phyloP scores from a whole-genome alignment of 2,113 vertebrate genomes.

The Chiloscyllium plagiosum region DNA sequence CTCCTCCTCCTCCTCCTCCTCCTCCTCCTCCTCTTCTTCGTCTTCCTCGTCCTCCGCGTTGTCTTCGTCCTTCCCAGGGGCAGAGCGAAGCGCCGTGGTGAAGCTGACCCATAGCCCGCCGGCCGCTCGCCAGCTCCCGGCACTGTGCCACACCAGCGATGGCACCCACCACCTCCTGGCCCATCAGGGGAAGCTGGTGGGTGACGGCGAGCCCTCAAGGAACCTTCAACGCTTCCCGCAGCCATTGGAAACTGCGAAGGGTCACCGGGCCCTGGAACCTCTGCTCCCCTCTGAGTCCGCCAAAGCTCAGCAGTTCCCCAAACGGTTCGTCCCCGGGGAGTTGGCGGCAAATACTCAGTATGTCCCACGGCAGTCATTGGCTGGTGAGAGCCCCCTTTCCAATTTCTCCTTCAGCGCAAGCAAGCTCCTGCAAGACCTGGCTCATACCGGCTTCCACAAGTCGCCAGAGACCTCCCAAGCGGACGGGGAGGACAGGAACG shows the following conservation, averaged over 20 bases:
- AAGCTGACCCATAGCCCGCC: neutral
- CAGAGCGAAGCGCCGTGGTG: neutral
- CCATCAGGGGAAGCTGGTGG: neutral
- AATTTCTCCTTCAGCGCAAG: slow-evolving; percentile 79
- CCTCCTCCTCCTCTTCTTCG: neutral
- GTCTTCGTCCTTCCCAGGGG: neutral
- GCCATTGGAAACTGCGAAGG: neutral
- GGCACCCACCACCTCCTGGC: neutral
- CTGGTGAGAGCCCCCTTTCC: neutral
- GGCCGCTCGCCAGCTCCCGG: neutral
- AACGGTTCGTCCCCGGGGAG: neutral
- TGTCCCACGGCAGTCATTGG: neutral
- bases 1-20: too few species aligned
- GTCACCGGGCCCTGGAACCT: neutral
- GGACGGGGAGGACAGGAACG: neutral
- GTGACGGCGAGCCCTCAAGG: neutral
- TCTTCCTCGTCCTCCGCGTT: neutral
- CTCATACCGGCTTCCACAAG: slow-evolving; percentile 75
- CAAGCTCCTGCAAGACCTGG: slow-evolving; percentile 91
- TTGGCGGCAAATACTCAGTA: neutral
- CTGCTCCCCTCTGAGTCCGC: neutral
- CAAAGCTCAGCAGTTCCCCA: neutral
- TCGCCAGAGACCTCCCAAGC: slow-evolving; percentile 54
- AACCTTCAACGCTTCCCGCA: neutral
- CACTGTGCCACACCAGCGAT: neutral